phyloP scores from a whole-genome alignment of 2,797 vertebrate species.

The Bradypodion ventrale region DNA sequence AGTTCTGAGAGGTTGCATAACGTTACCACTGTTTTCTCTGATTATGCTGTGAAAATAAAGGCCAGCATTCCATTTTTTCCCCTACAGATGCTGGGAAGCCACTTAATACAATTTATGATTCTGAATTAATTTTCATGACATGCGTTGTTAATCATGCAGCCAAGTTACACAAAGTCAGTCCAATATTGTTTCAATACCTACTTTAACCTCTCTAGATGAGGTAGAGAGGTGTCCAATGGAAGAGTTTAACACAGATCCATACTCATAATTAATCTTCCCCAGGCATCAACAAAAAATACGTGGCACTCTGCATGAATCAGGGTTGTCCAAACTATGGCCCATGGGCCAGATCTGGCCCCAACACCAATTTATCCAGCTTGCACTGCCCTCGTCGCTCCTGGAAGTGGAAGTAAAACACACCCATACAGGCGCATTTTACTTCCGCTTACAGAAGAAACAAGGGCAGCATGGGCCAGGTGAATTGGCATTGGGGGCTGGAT shows the following conservation, averaged over 20 bases:
- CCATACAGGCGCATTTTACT: no score
- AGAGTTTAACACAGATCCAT: slow-evolving; percentile 57
- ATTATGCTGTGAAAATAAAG: slow-evolving; percentile 17
- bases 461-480: no score
- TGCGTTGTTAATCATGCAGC: slow-evolving; percentile 46
- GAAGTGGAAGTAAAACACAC: no score
- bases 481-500: no score
- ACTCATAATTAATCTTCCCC: slow-evolving; percentile 49
- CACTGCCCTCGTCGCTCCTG: no score
- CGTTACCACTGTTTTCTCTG: not conserved
- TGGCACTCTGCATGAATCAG: slow-evolving; percentile 18
- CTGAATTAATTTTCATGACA: slow-evolving; percentile 56
- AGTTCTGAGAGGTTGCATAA: slow-evolving; percentile 13
- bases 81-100: slow-evolving; percentile 22
- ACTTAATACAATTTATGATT: slow-evolving; percentile 54
- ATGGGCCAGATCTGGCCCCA: no score
- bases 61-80: not conserved
- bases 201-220: slow-evolving; percentile 51
- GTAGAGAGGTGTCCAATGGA: slow-evolving; percentile 32
- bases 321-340: slow-evolving; percentile 43
- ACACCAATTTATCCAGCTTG: no score
- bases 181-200: slow-evolving; percentile 60
- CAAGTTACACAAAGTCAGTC: slow-evolving; percentile 29
- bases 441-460: no score
- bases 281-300: slow-evolving; percentile 16